phyloP scores from a whole-genome alignment of 2,797 vertebrate species.

The Eidolon dupreanum region DNA sequence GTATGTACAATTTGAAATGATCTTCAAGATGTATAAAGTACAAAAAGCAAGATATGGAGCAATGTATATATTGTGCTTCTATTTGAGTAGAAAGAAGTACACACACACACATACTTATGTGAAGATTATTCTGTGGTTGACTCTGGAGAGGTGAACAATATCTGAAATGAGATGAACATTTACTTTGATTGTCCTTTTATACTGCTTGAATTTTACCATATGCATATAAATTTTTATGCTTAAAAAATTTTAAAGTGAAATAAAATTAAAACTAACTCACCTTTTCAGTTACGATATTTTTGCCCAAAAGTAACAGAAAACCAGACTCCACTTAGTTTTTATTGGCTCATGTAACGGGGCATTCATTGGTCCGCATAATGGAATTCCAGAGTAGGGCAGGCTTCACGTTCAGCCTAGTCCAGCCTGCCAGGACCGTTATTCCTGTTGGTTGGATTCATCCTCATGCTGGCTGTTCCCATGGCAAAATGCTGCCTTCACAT shows the following conservation, averaged over 20 bases:
- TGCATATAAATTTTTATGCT: neutral
- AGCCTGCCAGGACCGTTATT: neutral
- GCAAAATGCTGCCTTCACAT: neutral
- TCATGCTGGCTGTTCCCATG: neutral
- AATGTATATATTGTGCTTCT: neutral
- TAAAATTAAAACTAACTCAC: constrained; percentile 31
- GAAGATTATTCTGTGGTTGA: neutral
- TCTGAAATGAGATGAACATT: neutral
- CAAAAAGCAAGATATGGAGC: neutral
- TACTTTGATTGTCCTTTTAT: neutral
- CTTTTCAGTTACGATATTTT: neutral
- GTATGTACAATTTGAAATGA: neutral
- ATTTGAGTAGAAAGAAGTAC: neutral
- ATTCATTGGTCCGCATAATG: neutral
- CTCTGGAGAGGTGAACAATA: neutral
- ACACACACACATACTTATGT: neutral
- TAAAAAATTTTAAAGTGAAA: constrained; percentile 34
- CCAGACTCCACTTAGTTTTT: neutral
- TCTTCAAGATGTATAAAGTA: neutral
- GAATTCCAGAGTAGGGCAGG: neutral
- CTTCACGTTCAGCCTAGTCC: neutral
- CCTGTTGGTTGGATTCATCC: neutral
- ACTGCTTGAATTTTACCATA: neutral
- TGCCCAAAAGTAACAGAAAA: neutral
- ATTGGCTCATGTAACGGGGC: neutral